phyloP scores from a whole-genome alignment of 2,113 vertebrate genomes.

The Podarcis cretensis region DNA sequence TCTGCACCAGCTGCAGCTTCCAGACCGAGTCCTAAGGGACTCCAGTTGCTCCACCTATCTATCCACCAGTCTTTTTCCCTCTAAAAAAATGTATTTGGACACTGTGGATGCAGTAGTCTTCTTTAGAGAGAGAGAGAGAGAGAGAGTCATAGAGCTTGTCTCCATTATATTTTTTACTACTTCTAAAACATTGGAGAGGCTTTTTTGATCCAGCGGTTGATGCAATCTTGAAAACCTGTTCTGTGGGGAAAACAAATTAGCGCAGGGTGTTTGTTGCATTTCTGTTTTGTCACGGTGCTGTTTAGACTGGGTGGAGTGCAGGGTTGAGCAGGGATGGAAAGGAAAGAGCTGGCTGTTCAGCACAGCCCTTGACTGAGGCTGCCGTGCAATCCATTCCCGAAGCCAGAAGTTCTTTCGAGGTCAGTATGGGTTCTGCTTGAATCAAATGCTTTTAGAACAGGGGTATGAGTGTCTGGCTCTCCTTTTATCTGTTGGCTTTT shows the following conservation, averaged over 20 bases:
- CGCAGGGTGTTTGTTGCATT: background rate
- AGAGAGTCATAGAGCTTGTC: background rate
- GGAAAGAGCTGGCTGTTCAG: background rate
- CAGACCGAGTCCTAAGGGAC: no score
- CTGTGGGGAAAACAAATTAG: constrained; percentile 2
- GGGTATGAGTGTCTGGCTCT: background rate
- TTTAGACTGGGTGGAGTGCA: constrained; percentile 6
- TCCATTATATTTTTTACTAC: background rate
- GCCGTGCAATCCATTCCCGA: background rate
- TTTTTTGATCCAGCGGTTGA: background rate
- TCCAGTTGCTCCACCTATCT: no score
- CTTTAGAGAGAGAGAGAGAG: no score
- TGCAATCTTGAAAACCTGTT: constrained; percentile 21
- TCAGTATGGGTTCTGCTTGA: background rate
- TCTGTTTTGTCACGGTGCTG: constrained; percentile 2
- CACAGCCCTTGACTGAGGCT: background rate
- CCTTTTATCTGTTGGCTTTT: background rate
- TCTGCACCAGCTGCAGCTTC: no score
- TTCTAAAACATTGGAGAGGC: background rate
- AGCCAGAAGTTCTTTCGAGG: background rate
- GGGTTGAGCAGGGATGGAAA: background rate
- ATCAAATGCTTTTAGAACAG: background rate
- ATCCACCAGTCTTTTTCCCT: no score
- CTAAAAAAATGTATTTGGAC: background rate
- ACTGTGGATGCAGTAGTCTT: background rate